Evolutionary conservation across 2,888 invertebrate species (phyloP).

Genomic region (Philaethria dido): DNA sequence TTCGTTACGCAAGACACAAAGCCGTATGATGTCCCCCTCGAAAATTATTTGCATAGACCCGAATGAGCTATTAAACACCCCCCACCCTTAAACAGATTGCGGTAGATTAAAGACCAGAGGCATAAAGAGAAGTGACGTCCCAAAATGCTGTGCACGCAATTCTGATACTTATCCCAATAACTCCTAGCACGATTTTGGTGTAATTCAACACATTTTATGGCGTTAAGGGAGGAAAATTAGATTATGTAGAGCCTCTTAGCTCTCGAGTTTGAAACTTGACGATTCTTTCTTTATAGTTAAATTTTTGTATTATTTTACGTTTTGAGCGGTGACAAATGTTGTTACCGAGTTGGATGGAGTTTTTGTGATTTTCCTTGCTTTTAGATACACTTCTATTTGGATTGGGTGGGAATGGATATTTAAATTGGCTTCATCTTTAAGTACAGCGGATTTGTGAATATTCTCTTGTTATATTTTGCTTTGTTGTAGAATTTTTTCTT

Average conservation of each 20-base stretch:
- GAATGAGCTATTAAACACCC: constrained; percentile 84
- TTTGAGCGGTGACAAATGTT: constrained; percentile 27
- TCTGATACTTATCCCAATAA: constrained; percentile 68
- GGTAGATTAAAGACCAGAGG: constrained; percentile 83
- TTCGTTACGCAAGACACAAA: constrained; percentile 82
- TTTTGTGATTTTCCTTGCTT: constrained; percentile 17
- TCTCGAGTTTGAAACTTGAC: constrained; percentile 59
- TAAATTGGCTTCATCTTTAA: constrained; percentile 5
- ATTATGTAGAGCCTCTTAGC: constrained; percentile 68
- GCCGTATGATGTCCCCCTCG: constrained; percentile 75
- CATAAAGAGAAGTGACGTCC: constrained; percentile 63
- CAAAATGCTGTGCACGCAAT: constrained; percentile 59
- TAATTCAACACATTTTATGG: constrained; percentile 70
- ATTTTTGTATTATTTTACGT: constrained; percentile 35
- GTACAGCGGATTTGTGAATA: background rate
- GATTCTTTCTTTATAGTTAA: constrained; percentile 34
- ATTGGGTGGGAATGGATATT: constrained; percentile 21
- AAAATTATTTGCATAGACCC: constrained; percentile 83
- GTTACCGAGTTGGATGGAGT: constrained; percentile 11
- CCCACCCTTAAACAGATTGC: constrained; percentile 81
- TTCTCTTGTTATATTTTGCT: background rate
- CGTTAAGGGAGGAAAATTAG: constrained; percentile 72
- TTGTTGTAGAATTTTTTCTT: background rate
- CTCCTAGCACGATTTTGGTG: constrained; percentile 72
- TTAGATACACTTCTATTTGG: constrained; percentile 17